Conservation (phyloP, 2,888 invertebrate species). For the Unio pictorum region DNA sequence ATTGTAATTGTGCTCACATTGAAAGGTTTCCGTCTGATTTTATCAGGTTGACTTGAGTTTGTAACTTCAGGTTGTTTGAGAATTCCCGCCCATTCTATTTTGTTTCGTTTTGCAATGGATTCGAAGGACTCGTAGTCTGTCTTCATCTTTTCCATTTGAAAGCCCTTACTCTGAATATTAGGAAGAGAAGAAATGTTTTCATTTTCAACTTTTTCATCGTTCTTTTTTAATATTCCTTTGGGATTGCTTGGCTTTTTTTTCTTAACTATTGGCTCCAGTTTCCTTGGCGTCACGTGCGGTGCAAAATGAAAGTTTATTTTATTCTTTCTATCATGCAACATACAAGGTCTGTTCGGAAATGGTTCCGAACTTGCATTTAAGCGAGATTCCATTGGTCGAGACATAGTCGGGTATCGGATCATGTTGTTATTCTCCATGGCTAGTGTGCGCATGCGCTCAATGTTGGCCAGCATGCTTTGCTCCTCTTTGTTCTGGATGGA, state of each 20-base stretch:
- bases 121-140: slow-evolving; percentile 58
- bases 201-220: background rate
- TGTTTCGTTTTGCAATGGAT: slow-evolving; percentile 49
- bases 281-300: slow-evolving; percentile 31
- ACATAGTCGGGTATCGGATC: slow-evolving; percentile 32
- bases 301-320: slow-evolving; percentile 27
- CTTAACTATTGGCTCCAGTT: slow-evolving; percentile 43
- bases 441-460: slow-evolving; percentile 29
- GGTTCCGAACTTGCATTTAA: slow-evolving; percentile 34
- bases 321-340: slow-evolving; percentile 24
- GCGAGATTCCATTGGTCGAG: slow-evolving; percentile 23
- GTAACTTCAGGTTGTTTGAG: slow-evolving; percentile 16
- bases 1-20: slow-evolving; percentile 32
- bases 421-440: slow-evolving; percentile 2
- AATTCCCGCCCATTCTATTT: slow-evolving; percentile 36
- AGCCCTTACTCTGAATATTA: slow-evolving; percentile 4
- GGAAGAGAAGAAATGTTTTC: slow-evolving; percentile 17
- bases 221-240: slow-evolving; percentile 3
- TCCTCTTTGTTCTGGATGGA: slow-evolving; percentile 37
- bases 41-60: slow-evolving; percentile 14
- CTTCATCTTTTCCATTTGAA: slow-evolving; percentile 33
- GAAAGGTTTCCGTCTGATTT: slow-evolving; percentile 15
- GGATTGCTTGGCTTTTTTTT: slow-evolving; percentile 18
- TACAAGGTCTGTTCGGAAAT: slow-evolving; percentile 37
- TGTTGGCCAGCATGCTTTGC: slow-evolving; percentile 29